Conservation (phyloP, 2,113 vertebrate species). For the human (Homo sapiens) region GRCh38 chr13:35962001-35962500, state of each 20-base stretch:
- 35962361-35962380: background rate
- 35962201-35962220: background rate
- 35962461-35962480: background rate
- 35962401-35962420: background rate
- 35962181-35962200: background rate
- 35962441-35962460: no score
- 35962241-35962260: background rate
- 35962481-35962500: background rate
- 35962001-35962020: conserved; percentile 45
- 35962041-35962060: background rate
- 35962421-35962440: background rate
- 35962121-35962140: background rate
- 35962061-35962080: background rate
- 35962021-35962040: conserved; percentile 74
- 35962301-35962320: background rate
- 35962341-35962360: background rate
- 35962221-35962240: background rate
- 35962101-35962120: background rate
- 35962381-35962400: background rate
- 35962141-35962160: background rate
- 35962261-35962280: background rate
- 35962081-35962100: background rate
- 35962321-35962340: background rate
- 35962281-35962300: background rate
- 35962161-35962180: background rate